Evolutionary conservation across 37 sponge, comb jelly and placozoan species (phyloP).

Genomic region (Diacarnus erythraeanus): DNA sequence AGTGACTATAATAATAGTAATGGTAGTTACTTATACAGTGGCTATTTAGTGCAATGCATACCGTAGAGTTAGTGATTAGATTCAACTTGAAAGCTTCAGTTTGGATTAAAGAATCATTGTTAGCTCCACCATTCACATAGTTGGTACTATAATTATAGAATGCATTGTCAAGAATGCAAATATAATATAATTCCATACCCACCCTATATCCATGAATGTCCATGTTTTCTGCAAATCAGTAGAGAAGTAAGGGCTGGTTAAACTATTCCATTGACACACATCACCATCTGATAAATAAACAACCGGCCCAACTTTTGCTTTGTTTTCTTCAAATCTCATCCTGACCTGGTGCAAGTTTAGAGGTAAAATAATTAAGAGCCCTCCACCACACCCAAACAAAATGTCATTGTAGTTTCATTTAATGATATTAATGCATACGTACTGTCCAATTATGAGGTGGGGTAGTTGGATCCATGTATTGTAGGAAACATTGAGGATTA

Average conservation of each 20-base stretch:
- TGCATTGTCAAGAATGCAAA: not conserved
- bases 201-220: constrained; percentile 25
- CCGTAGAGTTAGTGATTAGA: too few relatives aligned
- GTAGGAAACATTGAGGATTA: constrained; percentile 51
- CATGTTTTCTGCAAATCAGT: not conserved
- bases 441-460: constrained; percentile 24
- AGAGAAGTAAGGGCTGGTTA: not conserved
- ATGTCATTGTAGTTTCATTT: not conserved
- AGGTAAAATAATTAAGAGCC: not conserved
- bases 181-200: not conserved
- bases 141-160: not conserved
- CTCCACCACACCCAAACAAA: not conserved
- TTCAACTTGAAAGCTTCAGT: constrained; percentile 1
- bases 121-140: not conserved
- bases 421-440: not conserved
- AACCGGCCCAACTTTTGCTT: constrained; percentile 13
- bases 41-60: too few relatives aligned
- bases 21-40: too few relatives aligned
- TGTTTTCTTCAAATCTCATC: constrained; percentile 19
- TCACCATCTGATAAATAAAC: constrained; percentile 9
- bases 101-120: not conserved
- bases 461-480: not conserved
- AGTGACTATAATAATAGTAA: too few relatives aligned
- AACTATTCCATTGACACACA: constrained; percentile 20
- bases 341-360: not conserved